phyloP scores from a whole-genome alignment of 2,113 vertebrate species.

The Lates calcarifer region DNA sequence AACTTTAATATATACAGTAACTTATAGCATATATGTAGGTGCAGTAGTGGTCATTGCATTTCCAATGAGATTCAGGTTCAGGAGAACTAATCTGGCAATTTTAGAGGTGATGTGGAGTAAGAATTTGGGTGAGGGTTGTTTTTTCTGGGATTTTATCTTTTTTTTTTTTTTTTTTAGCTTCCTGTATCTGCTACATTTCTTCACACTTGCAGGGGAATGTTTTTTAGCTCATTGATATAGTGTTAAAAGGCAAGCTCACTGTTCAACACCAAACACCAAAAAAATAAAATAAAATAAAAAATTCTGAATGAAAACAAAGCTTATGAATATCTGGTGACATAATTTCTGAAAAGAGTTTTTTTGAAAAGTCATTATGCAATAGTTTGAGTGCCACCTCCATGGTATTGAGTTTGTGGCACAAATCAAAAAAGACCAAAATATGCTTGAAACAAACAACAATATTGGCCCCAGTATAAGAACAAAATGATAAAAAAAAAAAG shows the following conservation, averaged over 20 bases:
- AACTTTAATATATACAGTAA: conserved; percentile 62
- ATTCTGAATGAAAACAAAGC: background rate
- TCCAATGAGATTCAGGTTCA: conserved; percentile 38
- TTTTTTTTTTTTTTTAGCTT: conserved; percentile 31
- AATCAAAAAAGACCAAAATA: background rate
- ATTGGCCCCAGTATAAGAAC: background rate
- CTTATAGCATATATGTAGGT: conserved; percentile 28
- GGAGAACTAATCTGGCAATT: conserved; percentile 19
- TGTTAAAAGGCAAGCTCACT: background rate
- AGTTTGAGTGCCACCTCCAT: background rate
- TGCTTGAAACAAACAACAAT: background rate
- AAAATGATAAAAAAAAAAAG: background rate
- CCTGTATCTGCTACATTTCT: conserved; percentile 12
- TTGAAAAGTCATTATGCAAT: background rate
- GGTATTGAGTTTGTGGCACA: background rate
- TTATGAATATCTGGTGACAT: background rate
- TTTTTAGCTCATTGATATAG: background rate
- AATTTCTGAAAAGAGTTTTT: too few species aligned
- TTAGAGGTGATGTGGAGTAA: conserved; percentile 19
- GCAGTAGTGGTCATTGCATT: conserved; percentile 39
- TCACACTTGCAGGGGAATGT: conserved; percentile 4
- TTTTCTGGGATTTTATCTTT: background rate
- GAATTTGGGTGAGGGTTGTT: conserved; percentile 7
- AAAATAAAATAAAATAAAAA: background rate
- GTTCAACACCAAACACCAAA: background rate